Evolutionary conservation across 1,140 invertebrate species (phyloP), one percentile per base, ranked within the genome.

Genomic region (Sinella curviseta): DNA sequence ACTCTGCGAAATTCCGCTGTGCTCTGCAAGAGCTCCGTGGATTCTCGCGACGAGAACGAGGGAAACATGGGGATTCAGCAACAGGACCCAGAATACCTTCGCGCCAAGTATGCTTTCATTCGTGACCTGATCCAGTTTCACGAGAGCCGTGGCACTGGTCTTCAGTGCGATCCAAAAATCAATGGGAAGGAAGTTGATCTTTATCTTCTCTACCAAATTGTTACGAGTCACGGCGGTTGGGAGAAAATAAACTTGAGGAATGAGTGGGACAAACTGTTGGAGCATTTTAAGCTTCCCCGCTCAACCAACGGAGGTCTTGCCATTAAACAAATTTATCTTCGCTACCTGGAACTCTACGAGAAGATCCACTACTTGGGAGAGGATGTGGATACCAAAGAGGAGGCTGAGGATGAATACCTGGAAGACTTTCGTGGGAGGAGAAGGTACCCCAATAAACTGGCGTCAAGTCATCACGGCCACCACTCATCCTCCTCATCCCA

Each of bases 151-250:
- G 93, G 94, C 94, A 95, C 94, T 54, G 89, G 92, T 55, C 92
- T 94, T 85, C 90, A 91, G 82, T 90, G 91, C 84, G 86, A 89
- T 76, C 95, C 96, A 74, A 91, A 92, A 87, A 92, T 98, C 79
- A 94, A 92, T 88, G 95, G 95, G 54, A 91, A 93, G 83, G 93
- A 95, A 87, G 91, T 97, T 85, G 96, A 98, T 89, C 89, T 98
- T 74, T 96, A 95, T 88, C 90, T 93, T 67, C 90, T 98, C 74
- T 97, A 97, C 87, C 91, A 91, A 81, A 90, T 96, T 84, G 95
- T 97, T n/a, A 96, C 94, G 80, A 92, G 92, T 75, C 90, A 93
- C 85, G 96, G 96, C 84, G 96, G 96, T 85, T 95, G 96, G 91
- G 91, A 95, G 84, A 97, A 95, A 94, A 93, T 96, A 36, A 95